Evolutionary conservation across 2,888 invertebrate species (phyloP).

Genomic region (Macropis europaea): DNA sequence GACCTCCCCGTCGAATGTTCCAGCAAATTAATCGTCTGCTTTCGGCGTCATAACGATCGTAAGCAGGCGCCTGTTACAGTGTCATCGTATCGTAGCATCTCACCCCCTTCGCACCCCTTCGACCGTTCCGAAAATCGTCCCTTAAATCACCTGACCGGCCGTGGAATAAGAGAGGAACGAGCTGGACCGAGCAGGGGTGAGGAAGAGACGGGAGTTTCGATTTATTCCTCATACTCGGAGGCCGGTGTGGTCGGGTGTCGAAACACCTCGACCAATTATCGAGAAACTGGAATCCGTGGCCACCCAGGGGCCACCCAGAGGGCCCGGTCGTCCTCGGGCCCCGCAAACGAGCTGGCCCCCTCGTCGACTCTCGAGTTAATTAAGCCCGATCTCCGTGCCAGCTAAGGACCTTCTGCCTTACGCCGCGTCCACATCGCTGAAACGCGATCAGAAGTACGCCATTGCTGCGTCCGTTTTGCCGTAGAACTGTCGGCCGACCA

Average conservation of each 20-base stretch:
- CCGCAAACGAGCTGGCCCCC: slow-evolving; percentile 67
- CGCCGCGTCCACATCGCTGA: slow-evolving; percentile 4
- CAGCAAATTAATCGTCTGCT: slow-evolving; percentile 54
- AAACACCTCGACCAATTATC: slow-evolving; percentile 80
- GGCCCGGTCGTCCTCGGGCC: slow-evolving; percentile 45
- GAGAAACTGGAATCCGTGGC: slow-evolving; percentile 79
- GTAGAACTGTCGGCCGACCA: background rate
- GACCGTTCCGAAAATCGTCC: background rate
- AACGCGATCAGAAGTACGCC: background rate
- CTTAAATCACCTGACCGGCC: slow-evolving; percentile 24
- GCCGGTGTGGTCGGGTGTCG: slow-evolving; percentile 77
- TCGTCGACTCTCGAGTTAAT: slow-evolving; percentile 67
- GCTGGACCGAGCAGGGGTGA: background rate
- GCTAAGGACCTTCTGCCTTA: slow-evolving; percentile 65
- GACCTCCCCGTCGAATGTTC: background rate
- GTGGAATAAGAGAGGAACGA: background rate
- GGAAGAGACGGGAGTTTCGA: slow-evolving; percentile 39
- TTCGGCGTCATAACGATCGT: slow-evolving; percentile 63
- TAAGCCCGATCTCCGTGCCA: slow-evolving; percentile 60
- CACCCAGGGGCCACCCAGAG: slow-evolving; percentile 69
- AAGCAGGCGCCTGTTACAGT: slow-evolving; percentile 71
- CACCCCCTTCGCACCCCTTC: slow-evolving; percentile 12
- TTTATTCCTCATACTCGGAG: slow-evolving; percentile 65
- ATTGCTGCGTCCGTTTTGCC: background rate
- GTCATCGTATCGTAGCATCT: slow-evolving; percentile 71